Base-by-base conservation (phyloP, 2,797 vertebrate genomes). In the Mionectes olivaceus region DNA sequence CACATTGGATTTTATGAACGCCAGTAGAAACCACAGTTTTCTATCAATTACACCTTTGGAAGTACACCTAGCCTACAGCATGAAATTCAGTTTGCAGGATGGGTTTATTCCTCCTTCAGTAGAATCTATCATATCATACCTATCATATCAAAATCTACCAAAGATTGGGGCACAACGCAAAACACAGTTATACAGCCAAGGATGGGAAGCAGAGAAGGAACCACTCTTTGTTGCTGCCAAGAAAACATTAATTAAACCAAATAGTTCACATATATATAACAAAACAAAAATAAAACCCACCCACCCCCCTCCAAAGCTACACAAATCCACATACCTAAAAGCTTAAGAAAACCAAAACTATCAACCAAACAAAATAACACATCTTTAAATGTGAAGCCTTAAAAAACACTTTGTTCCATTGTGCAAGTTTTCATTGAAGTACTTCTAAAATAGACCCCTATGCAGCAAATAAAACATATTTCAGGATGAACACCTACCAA, bases 361-460 rank as follows among this genome's bases (percentile, higher is more conserved):
- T 6, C n/a, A 73, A 47, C 9, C 21, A 67, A 77, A 59, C 30
- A 57, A 93, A 86, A 39, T 32, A 49, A 59, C 13, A 30, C 2
- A 2, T 7, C 19, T 87, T 75, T 33, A 95, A 64, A 87, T 14
- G 6, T 9, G 63, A 88, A 41, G 44, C 28, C n/a, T 80, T 70
- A 7, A 6, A 89, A 37, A 89, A 46, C 17, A 5, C 28, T 83
- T 56, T 60, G 25, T 64, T 89, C 64, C 33, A 78, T 69, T 91
- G 57, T 87, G 33, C 24, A 87, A 71, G 30, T 68, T 89, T 64
- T 84, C 53, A 80, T 8, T 89, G 37, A 97, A 89, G 64, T 83
- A 59, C 6, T 85, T 87, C 53, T 81, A 90, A 87, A 95, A 80
- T 2, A 85, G 44, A 90, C 37, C 16, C 15, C 15, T 22, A 39